A percentile compares a stretch with the other conserved stretches of the same genome.
phyloP scores from a whole-genome alignment of 2,888 invertebrate species.

The Drosophila pseudotakahashii region DNA sequence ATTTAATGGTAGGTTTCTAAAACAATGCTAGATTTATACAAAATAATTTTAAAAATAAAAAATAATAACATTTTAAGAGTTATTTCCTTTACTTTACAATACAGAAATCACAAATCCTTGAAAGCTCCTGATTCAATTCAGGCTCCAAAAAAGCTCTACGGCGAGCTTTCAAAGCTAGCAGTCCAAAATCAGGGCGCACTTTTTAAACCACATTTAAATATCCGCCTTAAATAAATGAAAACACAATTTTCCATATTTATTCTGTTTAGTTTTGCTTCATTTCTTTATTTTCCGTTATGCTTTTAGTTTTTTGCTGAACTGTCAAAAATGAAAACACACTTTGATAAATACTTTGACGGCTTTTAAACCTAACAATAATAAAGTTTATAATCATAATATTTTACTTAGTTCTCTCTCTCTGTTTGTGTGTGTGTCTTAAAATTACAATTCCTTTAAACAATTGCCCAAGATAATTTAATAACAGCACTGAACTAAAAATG shows the following conservation, averaged over 20 bases:
- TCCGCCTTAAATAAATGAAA: not conserved
- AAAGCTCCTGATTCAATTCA: not conserved
- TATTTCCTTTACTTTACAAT: not conserved
- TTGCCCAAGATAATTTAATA: conserved; percentile 21
- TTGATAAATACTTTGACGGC: conserved; percentile 46
- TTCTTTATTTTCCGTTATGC: conserved; percentile 43
- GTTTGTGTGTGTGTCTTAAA: conserved; percentile 8
- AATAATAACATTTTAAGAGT: not conserved
- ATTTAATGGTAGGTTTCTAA: not conserved
- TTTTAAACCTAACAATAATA: conserved; percentile 39
- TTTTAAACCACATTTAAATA: no score
- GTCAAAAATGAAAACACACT: conserved; percentile 38
- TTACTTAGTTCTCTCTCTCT: conserved; percentile 4
- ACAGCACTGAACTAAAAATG: conserved; percentile 10
- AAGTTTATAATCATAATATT: conserved; percentile 16
- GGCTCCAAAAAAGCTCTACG: not conserved
- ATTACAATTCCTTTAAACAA: conserved; percentile 9
- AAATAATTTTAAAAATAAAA: no score
- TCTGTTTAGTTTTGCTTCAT: conserved; percentile 38
- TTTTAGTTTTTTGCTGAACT: conserved; percentile 37
- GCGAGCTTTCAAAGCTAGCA: not conserved
- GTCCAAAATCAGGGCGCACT: not conserved
- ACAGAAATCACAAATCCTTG: no score
- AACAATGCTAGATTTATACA: not conserved
- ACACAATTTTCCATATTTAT: conserved; percentile 1